These are phyloP conservation scores for Agrochola lota DNA, from an alignment of 2,888 invertebrate species.

Conservation along the genomic window DNA sequence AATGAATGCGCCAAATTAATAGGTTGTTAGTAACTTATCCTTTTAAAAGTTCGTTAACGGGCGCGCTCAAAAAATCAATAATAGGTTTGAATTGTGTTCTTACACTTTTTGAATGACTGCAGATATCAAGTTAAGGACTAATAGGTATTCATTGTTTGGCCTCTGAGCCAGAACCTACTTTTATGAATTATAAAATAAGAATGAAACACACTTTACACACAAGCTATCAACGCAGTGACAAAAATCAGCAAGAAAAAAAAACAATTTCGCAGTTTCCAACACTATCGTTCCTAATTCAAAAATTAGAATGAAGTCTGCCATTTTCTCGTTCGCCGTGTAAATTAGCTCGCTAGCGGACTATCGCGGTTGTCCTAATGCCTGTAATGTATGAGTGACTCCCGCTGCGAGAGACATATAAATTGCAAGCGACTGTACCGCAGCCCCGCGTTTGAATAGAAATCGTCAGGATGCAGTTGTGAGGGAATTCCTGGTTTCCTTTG, in stretches of 20 bases:
- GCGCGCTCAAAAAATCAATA: slow-evolving; percentile 32
- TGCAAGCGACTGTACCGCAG: slow-evolving; percentile 69
- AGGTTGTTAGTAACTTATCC: slow-evolving; percentile 60
- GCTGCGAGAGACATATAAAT: slow-evolving; percentile 86
- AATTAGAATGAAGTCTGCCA: slow-evolving; percentile 50
- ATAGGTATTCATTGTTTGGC: not conserved
- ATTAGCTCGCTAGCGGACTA: slow-evolving; percentile 63
- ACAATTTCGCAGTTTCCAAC: not conserved
- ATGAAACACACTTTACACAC: not conserved
- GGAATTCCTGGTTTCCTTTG: slow-evolving; percentile 61
- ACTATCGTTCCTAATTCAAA: slow-evolving; percentile 50
- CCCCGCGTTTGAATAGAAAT: slow-evolving; percentile 70
- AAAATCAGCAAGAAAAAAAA: not conserved
- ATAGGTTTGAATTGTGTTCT: slow-evolving; percentile 19
- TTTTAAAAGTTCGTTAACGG: slow-evolving; percentile 53
- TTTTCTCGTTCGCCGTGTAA: slow-evolving; percentile 59
- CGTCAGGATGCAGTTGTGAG: slow-evolving; percentile 66
- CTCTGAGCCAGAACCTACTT: not conserved
- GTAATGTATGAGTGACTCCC: slow-evolving; percentile 76
- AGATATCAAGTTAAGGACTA: slow-evolving; percentile 1
- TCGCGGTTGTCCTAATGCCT: slow-evolving; percentile 74
- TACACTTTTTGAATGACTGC: slow-evolving; percentile 32
- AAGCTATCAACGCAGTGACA: no score
- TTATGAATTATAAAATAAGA: not conserved
- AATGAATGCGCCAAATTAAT: slow-evolving; percentile 58